Conservation (phyloP, 2,888 invertebrate genomes). For the Chaitophorus viminalis region DNA sequence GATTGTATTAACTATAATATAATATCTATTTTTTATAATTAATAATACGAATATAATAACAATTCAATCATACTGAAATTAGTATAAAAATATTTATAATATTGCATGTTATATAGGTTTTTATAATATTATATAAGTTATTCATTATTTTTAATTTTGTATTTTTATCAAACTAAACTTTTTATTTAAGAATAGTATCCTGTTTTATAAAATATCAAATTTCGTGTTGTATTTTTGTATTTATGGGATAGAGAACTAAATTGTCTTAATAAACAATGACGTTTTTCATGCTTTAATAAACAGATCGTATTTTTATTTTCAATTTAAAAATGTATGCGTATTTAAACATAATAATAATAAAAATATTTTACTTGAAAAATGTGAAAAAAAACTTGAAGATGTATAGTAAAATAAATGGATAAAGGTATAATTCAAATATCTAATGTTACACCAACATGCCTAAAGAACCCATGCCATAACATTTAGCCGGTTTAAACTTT, state of each 20-base stretch:
- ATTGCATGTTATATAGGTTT: too few relatives aligned
- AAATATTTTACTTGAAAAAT: not conserved
- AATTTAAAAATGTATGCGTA: not conserved
- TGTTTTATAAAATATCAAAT: not conserved
- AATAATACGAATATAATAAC: not conserved
- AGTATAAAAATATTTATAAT: too few relatives aligned
- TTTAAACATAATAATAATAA: not conserved
- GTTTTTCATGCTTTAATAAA: not conserved
- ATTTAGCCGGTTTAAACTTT: not conserved
- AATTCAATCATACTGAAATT: not conserved
- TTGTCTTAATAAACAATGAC: not conserved
- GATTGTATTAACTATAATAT: not conserved
- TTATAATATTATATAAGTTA: too few relatives aligned
- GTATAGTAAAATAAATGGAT: not conserved
- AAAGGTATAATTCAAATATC: not conserved
- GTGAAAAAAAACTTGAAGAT: not conserved
- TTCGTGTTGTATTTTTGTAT: not conserved
- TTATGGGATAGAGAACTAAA: not conserved
- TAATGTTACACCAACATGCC: not conserved
- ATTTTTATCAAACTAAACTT: not conserved
- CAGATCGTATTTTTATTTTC: not conserved
- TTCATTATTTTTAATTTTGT: not conserved
- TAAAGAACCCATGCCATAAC: not conserved
- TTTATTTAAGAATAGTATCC: not conserved
- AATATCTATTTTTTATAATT: not conserved